Evolutionary conservation across 2,113 vertebrate genomes (phyloP).

Genomic region (Hippocampus barbouri): DNA sequence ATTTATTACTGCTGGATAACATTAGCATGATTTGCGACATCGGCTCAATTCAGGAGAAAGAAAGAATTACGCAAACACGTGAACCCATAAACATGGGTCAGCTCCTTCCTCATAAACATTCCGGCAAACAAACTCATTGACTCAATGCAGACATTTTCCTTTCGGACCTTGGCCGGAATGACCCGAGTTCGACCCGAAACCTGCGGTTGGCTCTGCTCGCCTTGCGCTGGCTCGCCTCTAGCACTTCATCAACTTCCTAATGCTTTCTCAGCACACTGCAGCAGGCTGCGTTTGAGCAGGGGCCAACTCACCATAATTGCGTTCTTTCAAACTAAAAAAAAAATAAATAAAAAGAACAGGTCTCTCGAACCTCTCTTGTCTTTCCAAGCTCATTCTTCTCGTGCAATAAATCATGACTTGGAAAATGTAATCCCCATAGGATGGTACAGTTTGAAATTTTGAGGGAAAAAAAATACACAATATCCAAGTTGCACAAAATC

Average conservation of each 20-base stretch:
- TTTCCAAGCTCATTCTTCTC: conserved; percentile 45
- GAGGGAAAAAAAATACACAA: not conserved
- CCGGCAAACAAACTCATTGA: conserved; percentile 69
- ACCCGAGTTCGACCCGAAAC: conserved; percentile 52
- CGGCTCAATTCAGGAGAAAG: conserved; percentile 14
- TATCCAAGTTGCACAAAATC: no score
- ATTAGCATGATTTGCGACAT: conserved; percentile 47
- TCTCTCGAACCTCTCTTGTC: conserved; percentile 51
- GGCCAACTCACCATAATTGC: conserved; percentile 67
- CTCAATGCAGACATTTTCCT: conserved; percentile 64
- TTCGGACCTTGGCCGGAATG: conserved; percentile 68
- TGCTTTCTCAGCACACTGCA: conserved; percentile 59
- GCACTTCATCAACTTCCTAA: conserved; percentile 58
- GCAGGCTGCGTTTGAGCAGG: conserved; percentile 62
- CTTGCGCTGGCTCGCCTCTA: conserved; percentile 60
- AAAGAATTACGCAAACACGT: conserved; percentile 65
- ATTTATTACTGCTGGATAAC: conserved; percentile 36
- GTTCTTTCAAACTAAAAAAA: conserved; percentile 57
- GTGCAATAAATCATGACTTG: conserved; percentile 45
- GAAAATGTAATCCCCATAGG: not conserved
- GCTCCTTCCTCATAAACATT: conserved; percentile 70
- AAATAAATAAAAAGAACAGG: conserved; percentile 33
- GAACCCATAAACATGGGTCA: conserved; percentile 71
- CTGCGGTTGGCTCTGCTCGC: conserved; percentile 63
- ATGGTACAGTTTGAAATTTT: not conserved